These are phyloP conservation scores for Lycocerus yunnanus DNA, from an alignment of 2,888 invertebrate species.

Conservation along the genomic window DNA sequence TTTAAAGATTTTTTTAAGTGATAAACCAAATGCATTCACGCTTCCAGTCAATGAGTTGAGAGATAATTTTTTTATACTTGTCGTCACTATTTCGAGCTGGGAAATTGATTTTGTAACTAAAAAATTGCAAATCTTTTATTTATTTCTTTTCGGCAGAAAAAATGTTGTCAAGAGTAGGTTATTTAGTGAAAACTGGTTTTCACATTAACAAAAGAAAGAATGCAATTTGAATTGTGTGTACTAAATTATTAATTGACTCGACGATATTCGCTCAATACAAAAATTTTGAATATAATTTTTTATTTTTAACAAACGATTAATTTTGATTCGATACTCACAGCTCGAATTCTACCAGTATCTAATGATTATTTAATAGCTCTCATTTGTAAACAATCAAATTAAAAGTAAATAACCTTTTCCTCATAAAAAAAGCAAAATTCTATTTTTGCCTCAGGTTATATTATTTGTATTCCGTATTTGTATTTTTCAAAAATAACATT, in stretches of 20 bases:
- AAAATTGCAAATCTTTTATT: not conserved
- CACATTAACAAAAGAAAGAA: not conserved
- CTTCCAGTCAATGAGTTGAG: constrained; percentile 1
- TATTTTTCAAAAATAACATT: too few relatives aligned
- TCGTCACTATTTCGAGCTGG: not conserved
- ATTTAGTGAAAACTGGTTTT: not conserved
- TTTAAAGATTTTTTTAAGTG: not conserved
- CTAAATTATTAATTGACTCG: too few relatives aligned
- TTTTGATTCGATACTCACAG: too few relatives aligned
- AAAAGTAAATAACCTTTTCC: not conserved
- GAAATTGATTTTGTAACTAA: not conserved
- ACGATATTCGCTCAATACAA: too few relatives aligned
- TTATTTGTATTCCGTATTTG: too few relatives aligned
- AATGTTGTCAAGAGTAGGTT: not conserved
- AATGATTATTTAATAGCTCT: not conserved
- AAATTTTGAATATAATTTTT: too few relatives aligned
- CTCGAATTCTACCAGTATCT: too few relatives aligned
- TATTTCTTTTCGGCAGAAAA: not conserved
- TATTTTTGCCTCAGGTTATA: not conserved
- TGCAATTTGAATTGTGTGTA: too few relatives aligned
- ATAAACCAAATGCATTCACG: constrained; percentile 1
- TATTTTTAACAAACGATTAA: too few relatives aligned
- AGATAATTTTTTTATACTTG: constrained; percentile 1
- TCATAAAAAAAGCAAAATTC: not conserved
- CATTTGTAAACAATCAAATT: not conserved